phyloP scores from a whole-genome alignment of 1,140 invertebrate species.

The Bombus confusus region DNA sequence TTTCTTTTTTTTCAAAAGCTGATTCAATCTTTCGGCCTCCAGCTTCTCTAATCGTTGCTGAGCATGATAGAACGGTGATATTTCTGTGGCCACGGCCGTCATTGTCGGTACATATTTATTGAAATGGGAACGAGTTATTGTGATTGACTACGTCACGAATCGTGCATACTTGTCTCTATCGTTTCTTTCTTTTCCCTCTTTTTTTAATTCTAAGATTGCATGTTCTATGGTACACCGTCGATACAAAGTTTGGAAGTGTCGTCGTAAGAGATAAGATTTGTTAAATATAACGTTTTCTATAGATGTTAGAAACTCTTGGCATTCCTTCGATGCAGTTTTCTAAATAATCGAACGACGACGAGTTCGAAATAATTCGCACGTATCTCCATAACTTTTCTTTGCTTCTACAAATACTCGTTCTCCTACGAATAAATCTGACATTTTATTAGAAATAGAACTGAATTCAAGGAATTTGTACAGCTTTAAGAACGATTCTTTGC shows the following conservation, averaged over 20 bases:
- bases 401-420: too few species aligned
- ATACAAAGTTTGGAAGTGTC: neutral
- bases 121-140: neutral
- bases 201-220: slow-evolving; percentile 2
- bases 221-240: neutral
- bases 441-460: too few species aligned
- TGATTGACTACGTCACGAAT: neutral
- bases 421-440: too few species aligned
- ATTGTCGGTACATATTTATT: neutral
- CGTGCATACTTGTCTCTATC: slow-evolving; percentile 6
- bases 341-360: neutral
- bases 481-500: neutral
- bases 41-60: slow-evolving; percentile 12
- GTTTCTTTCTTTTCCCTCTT: neutral
- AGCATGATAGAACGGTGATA: slow-evolving; percentile 17
- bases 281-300: neutral
- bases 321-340: too few species aligned
- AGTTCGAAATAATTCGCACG: neutral
- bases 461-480: too few species aligned
- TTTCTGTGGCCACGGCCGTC: neutral
- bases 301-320: too few species aligned
- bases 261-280: too few species aligned
- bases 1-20: neutral
- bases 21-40: slow-evolving; percentile 31
- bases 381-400: too few species aligned